Evolutionary conservation across 1,140 invertebrate genomes (phyloP).

Genomic region (Whitmania pigra): DNA sequence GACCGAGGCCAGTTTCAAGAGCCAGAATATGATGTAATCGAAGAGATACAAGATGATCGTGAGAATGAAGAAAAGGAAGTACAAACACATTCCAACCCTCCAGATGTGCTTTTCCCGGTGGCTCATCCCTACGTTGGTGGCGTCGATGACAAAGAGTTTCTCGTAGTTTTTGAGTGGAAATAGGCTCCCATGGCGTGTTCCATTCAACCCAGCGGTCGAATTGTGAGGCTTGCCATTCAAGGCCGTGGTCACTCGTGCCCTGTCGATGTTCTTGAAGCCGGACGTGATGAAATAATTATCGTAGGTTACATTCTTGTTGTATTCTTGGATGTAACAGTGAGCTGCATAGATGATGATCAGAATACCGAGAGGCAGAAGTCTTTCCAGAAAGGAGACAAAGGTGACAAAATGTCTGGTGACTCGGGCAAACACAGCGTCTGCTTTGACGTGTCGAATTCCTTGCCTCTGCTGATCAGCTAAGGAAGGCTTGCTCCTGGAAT

Average conservation of each 20-base stretch:
- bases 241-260: not conserved
- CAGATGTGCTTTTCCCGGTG: conserved; percentile 19
- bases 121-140: not conserved
- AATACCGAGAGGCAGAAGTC: conserved; percentile 15
- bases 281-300: conserved; percentile 26
- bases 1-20: conserved; percentile 9
- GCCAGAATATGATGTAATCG: conserved; percentile 22
- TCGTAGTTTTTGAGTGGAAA: conserved; percentile 23
- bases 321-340: conserved; percentile 14
- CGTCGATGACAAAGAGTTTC: conserved; percentile 17
- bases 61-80: conserved; percentile 17
- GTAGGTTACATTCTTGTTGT: conserved; percentile 13
- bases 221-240: not conserved
- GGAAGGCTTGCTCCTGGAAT: too few relatives aligned
- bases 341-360: conserved; percentile 22
- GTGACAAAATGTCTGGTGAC: conserved; percentile 11
- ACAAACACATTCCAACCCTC: conserved; percentile 16
- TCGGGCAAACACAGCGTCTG: conserved; percentile 1
- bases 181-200: not conserved
- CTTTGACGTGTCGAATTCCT: conserved; percentile 4
- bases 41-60: conserved; percentile 15
- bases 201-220: not conserved
- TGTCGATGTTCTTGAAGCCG: conserved; percentile 20
- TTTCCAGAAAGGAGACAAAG: conserved; percentile 14
- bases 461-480: too few relatives aligned